phyloP scores from a whole-genome alignment of 2,113 vertebrate genomes.

The Hippocampus barbouri region DNA sequence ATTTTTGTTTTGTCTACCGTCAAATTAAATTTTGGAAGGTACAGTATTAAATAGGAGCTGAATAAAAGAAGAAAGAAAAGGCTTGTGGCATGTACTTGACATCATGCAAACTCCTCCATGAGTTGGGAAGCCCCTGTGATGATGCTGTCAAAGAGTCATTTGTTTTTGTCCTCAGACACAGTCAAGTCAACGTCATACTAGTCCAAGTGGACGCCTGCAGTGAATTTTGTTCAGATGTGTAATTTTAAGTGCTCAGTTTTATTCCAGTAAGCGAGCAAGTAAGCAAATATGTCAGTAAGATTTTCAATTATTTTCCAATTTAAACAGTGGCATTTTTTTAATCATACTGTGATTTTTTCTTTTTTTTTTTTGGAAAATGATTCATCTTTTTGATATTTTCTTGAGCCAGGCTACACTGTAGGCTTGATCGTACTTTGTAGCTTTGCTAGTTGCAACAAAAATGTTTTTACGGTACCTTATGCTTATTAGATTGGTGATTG shows the following conservation, averaged over 20 bases:
- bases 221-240: not conserved
- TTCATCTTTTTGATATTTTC: not conserved
- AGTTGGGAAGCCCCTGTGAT: constrained; percentile 23
- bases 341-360: not conserved
- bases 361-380: too few species aligned
- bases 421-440: not conserved
- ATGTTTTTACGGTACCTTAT: not conserved
- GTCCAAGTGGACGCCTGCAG: not conserved
- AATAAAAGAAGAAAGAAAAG: constrained; percentile 1
- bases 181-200: not conserved
- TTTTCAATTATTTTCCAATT: not conserved
- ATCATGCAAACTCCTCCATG: constrained; percentile 16
- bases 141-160: constrained; percentile 9
- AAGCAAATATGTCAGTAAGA: not conserved
- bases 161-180: not conserved
- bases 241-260: not conserved
- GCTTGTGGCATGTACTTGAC: constrained; percentile 4
- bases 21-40: not conserved
- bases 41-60: not conserved
- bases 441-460: not conserved
- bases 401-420: not conserved
- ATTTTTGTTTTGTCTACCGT: not conserved
- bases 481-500: too few species aligned
- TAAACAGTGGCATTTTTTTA: not conserved
- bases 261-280: not conserved